Evolutionary conservation across 2,113 vertebrate genomes (phyloP), one percentile per base, ranked within the genome.

Genomic region (Stomatorhinus ivindoensis): DNA sequence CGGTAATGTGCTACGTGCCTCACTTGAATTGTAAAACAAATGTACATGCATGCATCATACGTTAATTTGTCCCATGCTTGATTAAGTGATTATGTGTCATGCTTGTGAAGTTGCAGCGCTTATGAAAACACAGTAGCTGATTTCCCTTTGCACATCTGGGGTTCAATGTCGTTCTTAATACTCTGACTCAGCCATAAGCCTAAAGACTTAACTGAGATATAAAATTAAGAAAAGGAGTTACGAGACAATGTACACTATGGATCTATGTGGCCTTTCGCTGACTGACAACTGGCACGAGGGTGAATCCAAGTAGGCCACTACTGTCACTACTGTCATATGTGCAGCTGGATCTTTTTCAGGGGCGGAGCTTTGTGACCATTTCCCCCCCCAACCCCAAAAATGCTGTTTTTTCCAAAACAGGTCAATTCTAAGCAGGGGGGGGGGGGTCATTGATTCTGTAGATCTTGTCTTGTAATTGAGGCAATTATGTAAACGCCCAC

Each of bases 401-500:
- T 51, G n/a, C 47, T 87, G 48, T 86, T 87, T 87, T 87, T 31
- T 53, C 44, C 27, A 17, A 53, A 87, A 87, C 50, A 87, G 47
- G 17, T 87, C 15, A 19, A 53, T 84, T 47, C 4, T 84, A 21
- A 51, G 48, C 17, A 7, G 27, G 44, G 10, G 31, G 44, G 19
- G 39, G 86, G 83, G 31, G 46, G 42, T 55, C 4, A 0, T 13
- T 94, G 91, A 92, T 89, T 8, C 69, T 1, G 89, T 91, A 92
- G 92, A 93, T 94, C 91, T 84, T 90, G 93, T 82, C 46, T 88
- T 93, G 92, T 92, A 93, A 93, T 95, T 93, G 95, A 92, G 94
- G 91, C 92, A 91, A 61, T 92, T 94, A 94, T 93, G 92, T 90
- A 93, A 93, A 92, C 95, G 94, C 94, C 93, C 92, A 93, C 93